Evolutionary conservation across 2,888 invertebrate species (phyloP).

Genomic region (Dasypolia templi): DNA sequence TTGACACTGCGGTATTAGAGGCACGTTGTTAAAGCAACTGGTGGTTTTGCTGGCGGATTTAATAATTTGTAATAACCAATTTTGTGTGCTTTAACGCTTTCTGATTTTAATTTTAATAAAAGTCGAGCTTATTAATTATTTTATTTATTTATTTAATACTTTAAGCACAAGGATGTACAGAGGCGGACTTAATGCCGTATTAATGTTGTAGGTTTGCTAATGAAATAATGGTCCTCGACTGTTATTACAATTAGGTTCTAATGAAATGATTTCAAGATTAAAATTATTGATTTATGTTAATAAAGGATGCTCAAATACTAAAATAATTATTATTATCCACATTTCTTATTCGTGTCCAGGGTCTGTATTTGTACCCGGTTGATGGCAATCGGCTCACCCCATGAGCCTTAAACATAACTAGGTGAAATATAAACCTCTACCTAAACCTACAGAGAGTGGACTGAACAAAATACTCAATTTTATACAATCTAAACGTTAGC

Average conservation of each 20-base stretch:
- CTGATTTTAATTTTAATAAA: background rate
- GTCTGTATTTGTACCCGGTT: no score
- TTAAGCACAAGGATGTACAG: no score
- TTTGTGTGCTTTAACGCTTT: background rate
- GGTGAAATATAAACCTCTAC: no score
- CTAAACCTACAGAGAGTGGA: no score
- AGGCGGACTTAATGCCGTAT: no score
- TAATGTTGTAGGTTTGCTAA: no score
- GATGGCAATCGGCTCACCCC: no score
- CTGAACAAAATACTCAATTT: background rate
- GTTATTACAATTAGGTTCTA: background rate
- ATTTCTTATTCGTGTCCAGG: no score
- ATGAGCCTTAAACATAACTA: no score
- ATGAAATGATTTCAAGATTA: background rate
- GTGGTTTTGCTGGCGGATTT: conserved; percentile 19
- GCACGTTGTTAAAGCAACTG: conserved; percentile 22
- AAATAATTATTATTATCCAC: no score
- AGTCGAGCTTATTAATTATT: background rate
- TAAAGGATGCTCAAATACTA: background rate
- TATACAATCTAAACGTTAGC: no score
- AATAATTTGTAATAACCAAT: background rate
- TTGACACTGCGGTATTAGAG: conserved; percentile 1
- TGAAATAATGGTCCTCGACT: background rate
- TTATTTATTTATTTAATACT: no score
- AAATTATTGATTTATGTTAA: background rate